phyloP scores from a whole-genome alignment of 2,113 vertebrate species.

The Chloropsis cyanopogon region DNA sequence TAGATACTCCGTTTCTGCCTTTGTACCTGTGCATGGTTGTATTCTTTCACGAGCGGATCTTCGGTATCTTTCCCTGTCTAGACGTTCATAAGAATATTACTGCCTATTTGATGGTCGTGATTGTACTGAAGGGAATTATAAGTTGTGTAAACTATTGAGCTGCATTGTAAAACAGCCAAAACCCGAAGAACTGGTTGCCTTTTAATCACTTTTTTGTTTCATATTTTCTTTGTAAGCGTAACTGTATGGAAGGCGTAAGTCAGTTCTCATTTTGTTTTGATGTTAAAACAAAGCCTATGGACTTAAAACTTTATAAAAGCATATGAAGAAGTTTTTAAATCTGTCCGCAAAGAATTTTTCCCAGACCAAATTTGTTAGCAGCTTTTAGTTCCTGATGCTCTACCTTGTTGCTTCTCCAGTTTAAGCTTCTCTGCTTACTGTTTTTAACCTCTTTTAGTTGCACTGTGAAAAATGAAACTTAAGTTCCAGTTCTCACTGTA shows the following conservation, averaged over 20 bases:
- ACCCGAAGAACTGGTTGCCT: not conserved
- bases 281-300: not conserved
- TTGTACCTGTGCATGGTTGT: not conserved
- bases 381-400: not conserved
- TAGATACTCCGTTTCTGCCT: not conserved
- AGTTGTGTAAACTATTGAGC: not conserved
- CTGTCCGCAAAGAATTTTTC: not conserved
- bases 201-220: not conserved
- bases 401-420: not conserved
- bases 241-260: not conserved
- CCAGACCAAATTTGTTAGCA: not conserved
- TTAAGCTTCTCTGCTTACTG: not conserved
- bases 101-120: rapidly evolving
- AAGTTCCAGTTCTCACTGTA: not conserved
- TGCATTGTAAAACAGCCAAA: not conserved
- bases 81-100: not conserved
- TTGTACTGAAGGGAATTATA: not conserved
- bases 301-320: not conserved
- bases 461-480: not conserved
- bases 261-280: not conserved
- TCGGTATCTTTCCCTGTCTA: not conserved
- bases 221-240: not conserved
- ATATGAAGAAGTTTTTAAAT: not conserved
- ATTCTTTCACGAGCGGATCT: not conserved
- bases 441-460: not conserved